Conservation (phyloP, 2,888 invertebrate genomes). For the Erebia epiphron region DNA sequence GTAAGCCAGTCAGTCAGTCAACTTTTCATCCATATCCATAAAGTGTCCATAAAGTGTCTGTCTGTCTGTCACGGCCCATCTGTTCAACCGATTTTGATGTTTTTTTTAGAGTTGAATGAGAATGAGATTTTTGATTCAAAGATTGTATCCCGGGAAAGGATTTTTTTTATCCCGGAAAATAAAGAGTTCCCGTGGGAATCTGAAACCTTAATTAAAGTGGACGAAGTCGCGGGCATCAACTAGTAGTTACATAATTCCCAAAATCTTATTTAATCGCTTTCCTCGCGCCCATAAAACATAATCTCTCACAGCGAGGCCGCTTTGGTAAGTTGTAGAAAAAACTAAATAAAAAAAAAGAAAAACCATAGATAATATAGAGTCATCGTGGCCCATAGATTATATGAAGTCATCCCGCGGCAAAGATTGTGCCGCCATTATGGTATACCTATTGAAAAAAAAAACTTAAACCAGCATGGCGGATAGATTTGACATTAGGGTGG, state of each 20-base stretch:
- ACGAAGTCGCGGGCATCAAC: not conserved
- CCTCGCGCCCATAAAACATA: constrained; percentile 14
- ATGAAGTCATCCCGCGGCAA: constrained; percentile 76
- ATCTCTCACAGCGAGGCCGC: constrained; percentile 29
- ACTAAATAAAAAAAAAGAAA: constrained; percentile 42
- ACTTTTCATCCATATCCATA: too few relatives aligned
- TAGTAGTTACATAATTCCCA: not conserved
- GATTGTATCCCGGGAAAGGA: too few relatives aligned
- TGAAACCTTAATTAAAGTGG: too few relatives aligned
- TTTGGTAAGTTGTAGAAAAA: constrained; percentile 51
- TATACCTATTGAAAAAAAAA: constrained; percentile 51
- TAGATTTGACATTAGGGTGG: constrained; percentile 49
- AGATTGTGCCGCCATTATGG: constrained; percentile 59
- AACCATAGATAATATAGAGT: constrained; percentile 76
- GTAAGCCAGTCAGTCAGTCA: too few relatives aligned
- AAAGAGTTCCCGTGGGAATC: too few relatives aligned
- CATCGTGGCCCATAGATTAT: constrained; percentile 76
- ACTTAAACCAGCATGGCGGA: constrained; percentile 72
- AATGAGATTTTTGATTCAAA: too few relatives aligned
- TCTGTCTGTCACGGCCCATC: too few relatives aligned
- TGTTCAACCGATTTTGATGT: too few relatives aligned
- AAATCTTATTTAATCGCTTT: constrained; percentile 10
- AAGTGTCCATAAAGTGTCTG: too few relatives aligned
- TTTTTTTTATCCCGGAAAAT: too few relatives aligned
- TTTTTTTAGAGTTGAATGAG: too few relatives aligned